phyloP scores from a whole-genome alignment of 2,797 vertebrate genomes.

The Xyrichtys novacula region DNA sequence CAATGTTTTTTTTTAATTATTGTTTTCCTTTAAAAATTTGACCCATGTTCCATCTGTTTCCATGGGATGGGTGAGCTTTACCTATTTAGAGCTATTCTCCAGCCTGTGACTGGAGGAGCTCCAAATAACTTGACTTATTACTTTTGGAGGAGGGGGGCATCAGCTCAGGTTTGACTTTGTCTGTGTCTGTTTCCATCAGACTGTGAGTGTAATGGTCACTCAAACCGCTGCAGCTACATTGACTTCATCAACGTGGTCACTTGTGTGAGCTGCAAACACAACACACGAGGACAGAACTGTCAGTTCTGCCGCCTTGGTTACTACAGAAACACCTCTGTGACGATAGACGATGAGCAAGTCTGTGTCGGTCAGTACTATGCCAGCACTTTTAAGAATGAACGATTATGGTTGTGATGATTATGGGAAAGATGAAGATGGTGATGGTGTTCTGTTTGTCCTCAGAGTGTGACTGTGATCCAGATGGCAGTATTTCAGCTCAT shows the following conservation, averaged over 20 bases:
- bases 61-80: too few species aligned
- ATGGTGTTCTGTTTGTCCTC: constrained; percentile 11
- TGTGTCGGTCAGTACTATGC: constrained; percentile 77
- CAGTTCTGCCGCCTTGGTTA: constrained; percentile 95
- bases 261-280: constrained; percentile 99
- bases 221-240: constrained; percentile 98
- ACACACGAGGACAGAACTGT: constrained; percentile 97
- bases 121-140: too few species aligned
- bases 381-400: not conserved
- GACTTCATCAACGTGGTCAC: constrained; percentile 96
- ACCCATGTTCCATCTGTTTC: too few species aligned
- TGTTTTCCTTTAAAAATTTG: too few species aligned
- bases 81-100: too few species aligned
- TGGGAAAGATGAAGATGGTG: not conserved
- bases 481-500: constrained; percentile 89
- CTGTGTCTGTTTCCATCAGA: constrained; percentile 88
- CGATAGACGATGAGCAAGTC: constrained; percentile 89
- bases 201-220: constrained; percentile 97
- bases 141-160: too few species aligned
- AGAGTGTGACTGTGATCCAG: constrained; percentile 92
- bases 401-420: not conserved
- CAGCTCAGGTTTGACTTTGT: not conserved
- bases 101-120: too few species aligned
- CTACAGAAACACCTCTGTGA: constrained; percentile 91
- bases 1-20: too few species aligned